Percentiles rank a stretch among this genome's conserved stretches.
Conservation (phyloP, 1,140 invertebrate species). For the Bombus consobrinus region DNA sequence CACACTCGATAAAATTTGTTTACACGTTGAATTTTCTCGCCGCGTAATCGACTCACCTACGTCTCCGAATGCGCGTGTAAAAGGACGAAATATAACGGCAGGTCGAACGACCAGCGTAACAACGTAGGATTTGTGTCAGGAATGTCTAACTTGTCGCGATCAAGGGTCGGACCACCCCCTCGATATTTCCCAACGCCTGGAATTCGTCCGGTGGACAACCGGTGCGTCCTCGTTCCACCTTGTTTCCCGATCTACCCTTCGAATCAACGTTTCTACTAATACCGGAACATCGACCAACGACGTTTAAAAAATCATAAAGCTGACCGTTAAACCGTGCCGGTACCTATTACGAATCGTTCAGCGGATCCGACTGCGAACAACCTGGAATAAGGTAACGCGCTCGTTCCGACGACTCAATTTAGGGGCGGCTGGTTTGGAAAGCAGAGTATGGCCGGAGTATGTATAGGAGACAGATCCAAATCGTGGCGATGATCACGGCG, state of each 20-base stretch:
- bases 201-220: not conserved
- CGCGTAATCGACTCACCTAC: too few relatives aligned
- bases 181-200: not conserved
- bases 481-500: constrained; percentile 36
- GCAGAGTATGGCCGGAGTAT: too few relatives aligned
- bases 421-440: not conserved
- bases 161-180: constrained; percentile 10
- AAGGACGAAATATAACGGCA: not conserved
- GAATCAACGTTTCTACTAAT: not conserved
- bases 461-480: not conserved
- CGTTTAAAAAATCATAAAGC: constrained; percentile 23
- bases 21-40: not conserved
- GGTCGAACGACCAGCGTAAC: not conserved
- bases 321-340: not conserved
- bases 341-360: not conserved
- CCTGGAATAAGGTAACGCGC: not conserved
- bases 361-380: not conserved
- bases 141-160: constrained; percentile 15
- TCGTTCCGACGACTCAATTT: constrained; percentile 13
- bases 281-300: not conserved
- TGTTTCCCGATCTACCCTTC: not conserved
- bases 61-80: not conserved
- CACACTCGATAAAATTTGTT: too few relatives aligned
- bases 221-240: not conserved
- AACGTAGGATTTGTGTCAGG: constrained; percentile 9